Conservation (phyloP, 1,140 invertebrate species). For the Watersipora subatra region DNA sequence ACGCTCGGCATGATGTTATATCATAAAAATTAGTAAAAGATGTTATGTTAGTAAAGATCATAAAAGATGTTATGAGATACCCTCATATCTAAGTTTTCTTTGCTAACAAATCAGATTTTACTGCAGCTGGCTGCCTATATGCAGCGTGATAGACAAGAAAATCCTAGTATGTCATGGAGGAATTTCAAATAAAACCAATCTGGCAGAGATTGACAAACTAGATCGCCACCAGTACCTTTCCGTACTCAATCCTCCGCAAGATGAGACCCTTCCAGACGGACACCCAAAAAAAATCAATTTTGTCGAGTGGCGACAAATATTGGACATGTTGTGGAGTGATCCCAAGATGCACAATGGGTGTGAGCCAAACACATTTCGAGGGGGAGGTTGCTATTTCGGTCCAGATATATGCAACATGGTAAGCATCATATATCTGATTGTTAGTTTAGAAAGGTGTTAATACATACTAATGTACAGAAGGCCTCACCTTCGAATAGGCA, state of each 20-base stretch:
- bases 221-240: conserved; percentile 59
- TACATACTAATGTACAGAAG: too few relatives aligned
- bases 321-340: conserved; percentile 83
- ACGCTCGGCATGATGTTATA: too few relatives aligned
- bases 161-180: conserved; percentile 79
- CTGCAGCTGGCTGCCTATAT: conserved; percentile 68
- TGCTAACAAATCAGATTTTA: too few relatives aligned
- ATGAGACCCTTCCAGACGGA: conserved; percentile 1
- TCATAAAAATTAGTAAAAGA: too few relatives aligned
- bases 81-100: too few relatives aligned
- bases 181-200: conserved; percentile 64
- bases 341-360: conserved; percentile 56
- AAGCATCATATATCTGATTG: too few relatives aligned
- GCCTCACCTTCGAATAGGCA: too few relatives aligned
- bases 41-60: too few relatives aligned
- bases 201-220: conserved; percentile 56
- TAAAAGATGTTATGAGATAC: too few relatives aligned
- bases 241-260: neutral
- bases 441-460: too few relatives aligned
- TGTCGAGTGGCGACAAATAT: conserved; percentile 42
- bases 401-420: conserved; percentile 53
- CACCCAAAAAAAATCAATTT: conserved; percentile 14
- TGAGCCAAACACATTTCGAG: conserved; percentile 65
- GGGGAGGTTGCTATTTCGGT: conserved; percentile 79
- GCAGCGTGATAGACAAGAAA: conserved; percentile 69